Conservation (phyloP, 2,888 invertebrate genomes). For the Cryptus viduatorius region DNA sequence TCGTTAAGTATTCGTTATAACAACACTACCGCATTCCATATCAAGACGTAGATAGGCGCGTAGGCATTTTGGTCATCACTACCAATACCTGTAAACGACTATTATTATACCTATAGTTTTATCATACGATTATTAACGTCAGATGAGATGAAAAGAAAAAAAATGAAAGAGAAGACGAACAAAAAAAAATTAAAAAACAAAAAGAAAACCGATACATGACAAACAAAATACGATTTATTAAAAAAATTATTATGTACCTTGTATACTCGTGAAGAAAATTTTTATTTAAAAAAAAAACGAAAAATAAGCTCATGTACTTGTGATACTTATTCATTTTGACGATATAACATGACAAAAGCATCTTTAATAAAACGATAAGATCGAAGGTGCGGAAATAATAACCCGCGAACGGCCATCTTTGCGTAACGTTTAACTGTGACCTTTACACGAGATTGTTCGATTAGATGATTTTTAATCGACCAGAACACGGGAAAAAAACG, state of each 20-base stretch:
- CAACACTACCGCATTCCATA: slow-evolving; percentile 66
- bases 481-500: neutral
- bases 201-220: slow-evolving; percentile 28
- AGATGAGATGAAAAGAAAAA: slow-evolving; percentile 25
- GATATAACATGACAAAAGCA: slow-evolving; percentile 31
- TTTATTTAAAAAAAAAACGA: slow-evolving; percentile 53
- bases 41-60: slow-evolving; percentile 66
- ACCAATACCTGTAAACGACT: slow-evolving; percentile 58
- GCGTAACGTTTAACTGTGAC: slow-evolving; percentile 28
- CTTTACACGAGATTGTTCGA: slow-evolving; percentile 22
- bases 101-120: slow-evolving; percentile 65
- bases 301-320: slow-evolving; percentile 53
- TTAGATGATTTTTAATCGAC: slow-evolving; percentile 8
- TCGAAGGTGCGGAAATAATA: slow-evolving; percentile 36
- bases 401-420: slow-evolving; percentile 39
- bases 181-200: slow-evolving; percentile 1
- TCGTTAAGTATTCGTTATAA: slow-evolving; percentile 53
- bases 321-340: slow-evolving; percentile 65
- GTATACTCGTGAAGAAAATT: slow-evolving; percentile 63
- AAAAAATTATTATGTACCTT: slow-evolving; percentile 61
- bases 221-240: slow-evolving; percentile 58
- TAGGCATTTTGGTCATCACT: slow-evolving; percentile 62
- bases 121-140: slow-evolving; percentile 55
- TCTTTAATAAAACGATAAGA: slow-evolving; percentile 33
- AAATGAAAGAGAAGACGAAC: neutral